phyloP scores from a whole-genome alignment of 1,140 invertebrate species.

The Agraylea sexmaculata region DNA sequence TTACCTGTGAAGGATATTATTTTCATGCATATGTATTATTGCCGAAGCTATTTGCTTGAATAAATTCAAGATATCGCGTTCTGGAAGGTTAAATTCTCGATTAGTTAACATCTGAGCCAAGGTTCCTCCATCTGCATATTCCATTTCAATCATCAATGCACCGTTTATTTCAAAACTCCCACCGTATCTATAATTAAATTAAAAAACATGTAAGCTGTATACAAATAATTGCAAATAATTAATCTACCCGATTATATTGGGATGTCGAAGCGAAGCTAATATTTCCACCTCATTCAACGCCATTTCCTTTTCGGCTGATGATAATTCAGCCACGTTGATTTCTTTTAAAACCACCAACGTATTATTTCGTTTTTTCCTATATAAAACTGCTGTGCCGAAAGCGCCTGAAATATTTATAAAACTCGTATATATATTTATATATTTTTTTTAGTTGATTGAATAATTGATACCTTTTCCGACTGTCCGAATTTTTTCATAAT shows the following conservation, averaged over 20 bases:
- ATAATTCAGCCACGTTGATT: conserved; percentile 63
- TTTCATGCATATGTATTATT: conserved; percentile 59
- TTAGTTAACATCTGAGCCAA: conserved; percentile 51
- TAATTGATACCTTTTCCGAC: conserved; percentile 21
- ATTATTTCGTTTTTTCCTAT: conserved; percentile 51
- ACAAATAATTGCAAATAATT: conserved; percentile 2
- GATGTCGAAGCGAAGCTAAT: conserved; percentile 58
- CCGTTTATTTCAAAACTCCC: conserved; percentile 66
- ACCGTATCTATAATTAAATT: conserved; percentile 43
- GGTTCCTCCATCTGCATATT: conserved; percentile 68
- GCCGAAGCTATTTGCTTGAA: conserved; percentile 61
- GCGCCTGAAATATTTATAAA: conserved; percentile 40
- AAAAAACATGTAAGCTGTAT: neutral
- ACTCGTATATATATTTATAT: neutral
- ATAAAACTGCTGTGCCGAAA: conserved; percentile 64
- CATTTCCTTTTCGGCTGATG: conserved; percentile 51
- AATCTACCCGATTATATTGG: conserved; percentile 51
- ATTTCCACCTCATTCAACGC: conserved; percentile 69
- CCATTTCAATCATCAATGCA: conserved; percentile 68
- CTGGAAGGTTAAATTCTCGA: conserved; percentile 36
- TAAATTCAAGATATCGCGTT: conserved; percentile 50
- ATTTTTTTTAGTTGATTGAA: conserved; percentile 2
- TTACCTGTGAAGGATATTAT: conserved; percentile 65
- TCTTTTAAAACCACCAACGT: conserved; percentile 64
- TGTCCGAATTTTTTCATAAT: conserved; percentile 18